These are phyloP conservation scores for Suncus etruscus DNA, from an alignment of 2,113 vertebrate species.

Conservation along the genomic window DNA sequence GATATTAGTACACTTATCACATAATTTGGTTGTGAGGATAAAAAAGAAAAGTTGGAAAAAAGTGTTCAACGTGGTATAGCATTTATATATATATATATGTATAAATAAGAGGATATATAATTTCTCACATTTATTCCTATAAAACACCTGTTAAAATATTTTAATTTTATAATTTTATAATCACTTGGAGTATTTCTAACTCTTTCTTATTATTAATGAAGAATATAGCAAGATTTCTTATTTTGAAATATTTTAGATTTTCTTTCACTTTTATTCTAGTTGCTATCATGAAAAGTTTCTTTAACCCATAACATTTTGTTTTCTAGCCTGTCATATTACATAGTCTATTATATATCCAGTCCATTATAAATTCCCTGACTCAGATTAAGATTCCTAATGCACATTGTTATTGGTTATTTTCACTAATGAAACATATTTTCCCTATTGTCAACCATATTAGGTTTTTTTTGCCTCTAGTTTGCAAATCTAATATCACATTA, in stretches of 20 bases:
- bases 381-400: not conserved
- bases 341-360: not conserved
- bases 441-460: not conserved
- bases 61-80: not conserved
- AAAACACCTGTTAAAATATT: not conserved
- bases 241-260: slow-evolving; percentile 30
- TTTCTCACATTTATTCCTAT: not conserved
- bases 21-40: slow-evolving; percentile 3
- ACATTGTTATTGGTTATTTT: not conserved
- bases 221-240: not conserved
- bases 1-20: not conserved
- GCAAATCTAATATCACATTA: slow-evolving; percentile 14
- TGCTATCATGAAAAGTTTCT: not conserved
- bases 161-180: slow-evolving; percentile 24
- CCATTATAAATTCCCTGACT: not conserved
- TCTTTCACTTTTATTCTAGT: too few species aligned
- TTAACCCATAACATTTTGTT: too few species aligned
- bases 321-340: not conserved
- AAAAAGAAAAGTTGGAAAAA: not conserved
- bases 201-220: slow-evolving; percentile 32
- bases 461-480: slow-evolving; percentile 12
- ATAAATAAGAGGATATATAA: not conserved
- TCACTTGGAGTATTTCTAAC: not conserved
- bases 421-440: slow-evolving; percentile 35
- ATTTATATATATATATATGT: not conserved